A percentile compares a stretch with the other conserved stretches of the same genome.
Evolutionary conservation across 2,888 invertebrate species (phyloP).

Genomic region (Aporophyla lueneburgensis): DNA sequence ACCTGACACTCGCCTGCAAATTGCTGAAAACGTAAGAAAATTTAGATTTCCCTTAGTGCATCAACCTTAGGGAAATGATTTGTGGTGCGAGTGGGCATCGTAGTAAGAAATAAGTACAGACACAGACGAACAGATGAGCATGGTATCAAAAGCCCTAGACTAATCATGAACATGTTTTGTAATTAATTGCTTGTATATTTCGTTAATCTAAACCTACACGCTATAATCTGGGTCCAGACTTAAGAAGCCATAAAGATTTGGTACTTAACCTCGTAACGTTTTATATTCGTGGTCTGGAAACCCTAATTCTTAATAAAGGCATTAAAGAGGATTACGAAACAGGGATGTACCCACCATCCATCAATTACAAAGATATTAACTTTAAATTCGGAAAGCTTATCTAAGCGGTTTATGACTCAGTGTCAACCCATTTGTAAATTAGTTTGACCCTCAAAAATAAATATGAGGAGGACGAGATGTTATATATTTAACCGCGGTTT

Average conservation of each 20-base stretch:
- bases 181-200: conserved; percentile 14
- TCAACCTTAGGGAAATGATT: background rate
- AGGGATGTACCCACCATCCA: background rate
- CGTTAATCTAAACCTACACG: conserved; percentile 7
- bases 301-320: conserved; percentile 23
- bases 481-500: conserved; percentile 2
- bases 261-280: conserved; percentile 10
- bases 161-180: background rate
- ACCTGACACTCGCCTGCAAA: too few relatives aligned
- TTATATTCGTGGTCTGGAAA: conserved; percentile 18
- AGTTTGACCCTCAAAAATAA: background rate
- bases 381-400: conserved; percentile 5
- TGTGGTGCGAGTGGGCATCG: background rate
- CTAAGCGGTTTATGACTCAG: conserved; percentile 30
- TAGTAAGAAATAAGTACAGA: background rate
- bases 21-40: background rate
- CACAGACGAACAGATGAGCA: too few relatives aligned
- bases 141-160: background rate
- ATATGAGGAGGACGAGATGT: background rate
- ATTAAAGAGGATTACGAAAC: conserved; percentile 32
- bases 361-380: background rate
- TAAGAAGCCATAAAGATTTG: conserved; percentile 33
- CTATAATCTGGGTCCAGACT: conserved; percentile 1
- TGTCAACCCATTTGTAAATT: conserved; percentile 20
- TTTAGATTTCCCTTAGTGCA: background rate